Conservation (phyloP, 2,888 invertebrate genomes). For the Iphiclides podalirius region DNA sequence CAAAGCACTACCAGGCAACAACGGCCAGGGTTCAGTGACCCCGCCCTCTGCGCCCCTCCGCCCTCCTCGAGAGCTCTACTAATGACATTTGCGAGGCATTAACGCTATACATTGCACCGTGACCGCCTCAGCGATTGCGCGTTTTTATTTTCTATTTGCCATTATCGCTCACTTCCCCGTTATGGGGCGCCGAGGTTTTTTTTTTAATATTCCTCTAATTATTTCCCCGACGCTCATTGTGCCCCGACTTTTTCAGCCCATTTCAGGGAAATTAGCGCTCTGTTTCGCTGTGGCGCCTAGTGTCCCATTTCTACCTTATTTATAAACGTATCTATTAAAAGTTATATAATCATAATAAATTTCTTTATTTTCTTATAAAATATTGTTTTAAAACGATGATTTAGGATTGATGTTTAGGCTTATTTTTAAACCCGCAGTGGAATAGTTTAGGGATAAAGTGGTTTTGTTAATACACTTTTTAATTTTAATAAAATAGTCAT, state of each 20-base stretch:
- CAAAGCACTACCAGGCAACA: constrained; percentile 32
- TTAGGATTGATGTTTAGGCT: too few species aligned
- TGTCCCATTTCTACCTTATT: constrained; percentile 1
- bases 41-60: constrained; percentile 24
- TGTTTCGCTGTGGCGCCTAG: not conserved
- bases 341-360: too few species aligned
- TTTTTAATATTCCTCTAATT: constrained; percentile 23
- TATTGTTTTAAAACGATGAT: too few species aligned
- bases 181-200: constrained; percentile 18
- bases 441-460: too few species aligned
- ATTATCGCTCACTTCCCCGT: constrained; percentile 22
- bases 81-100: constrained; percentile 54
- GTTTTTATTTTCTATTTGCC: constrained; percentile 24
- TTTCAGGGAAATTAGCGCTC: constrained; percentile 14
- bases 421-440: too few species aligned
- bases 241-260: constrained; percentile 10
- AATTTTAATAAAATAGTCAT: too few species aligned
- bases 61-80: constrained; percentile 37
- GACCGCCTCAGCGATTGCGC: constrained; percentile 22
- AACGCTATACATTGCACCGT: constrained; percentile 32
- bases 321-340: too few species aligned
- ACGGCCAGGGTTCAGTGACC: constrained; percentile 39
- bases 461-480: too few species aligned
- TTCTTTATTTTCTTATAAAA: too few species aligned
- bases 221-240: constrained; percentile 19